A percentile compares a stretch with the other conserved stretches of the same genome.
These are phyloP conservation scores for Probosciger aterrimus DNA, from an alignment of 2,113 vertebrate genomes.

Conservation along the genomic window DNA sequence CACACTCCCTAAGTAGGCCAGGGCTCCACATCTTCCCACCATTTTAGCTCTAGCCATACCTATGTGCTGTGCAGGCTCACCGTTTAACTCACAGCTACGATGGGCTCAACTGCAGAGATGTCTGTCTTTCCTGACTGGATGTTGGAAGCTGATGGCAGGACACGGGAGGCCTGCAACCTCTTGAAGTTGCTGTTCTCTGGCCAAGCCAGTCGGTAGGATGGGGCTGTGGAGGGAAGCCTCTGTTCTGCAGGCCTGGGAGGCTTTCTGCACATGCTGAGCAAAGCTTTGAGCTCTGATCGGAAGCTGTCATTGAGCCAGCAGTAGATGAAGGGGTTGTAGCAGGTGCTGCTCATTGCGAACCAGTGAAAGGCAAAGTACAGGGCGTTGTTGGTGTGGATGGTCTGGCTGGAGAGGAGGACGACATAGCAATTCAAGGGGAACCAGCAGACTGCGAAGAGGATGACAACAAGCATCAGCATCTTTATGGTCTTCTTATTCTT, in stretches of 20 bases:
- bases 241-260: slow-evolving; percentile 3
- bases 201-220: slow-evolving; percentile 75
- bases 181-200: slow-evolving; percentile 14
- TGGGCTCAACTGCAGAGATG: slow-evolving; percentile 82
- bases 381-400: slow-evolving; percentile 84
- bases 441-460: slow-evolving; percentile 91
- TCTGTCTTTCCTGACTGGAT: slow-evolving; percentile 79
- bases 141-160: slow-evolving; percentile 70
- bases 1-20: not conserved
- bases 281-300: slow-evolving; percentile 82
- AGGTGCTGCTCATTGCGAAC: slow-evolving; percentile 95
- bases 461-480: slow-evolving; percentile 91
- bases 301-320: slow-evolving; percentile 94
- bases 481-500: slow-evolving; percentile 89
- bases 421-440: slow-evolving; percentile 95
- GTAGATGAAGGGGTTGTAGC: slow-evolving; percentile 97
- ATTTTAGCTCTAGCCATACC: not conserved
- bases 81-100: slow-evolving; percentile 74
- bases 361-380: slow-evolving; percentile 94
- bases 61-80: not conserved
- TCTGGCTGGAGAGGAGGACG: slow-evolving; percentile 88
- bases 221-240: slow-evolving; percentile 46
- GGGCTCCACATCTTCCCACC: not conserved
- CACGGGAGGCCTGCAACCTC: slow-evolving; percentile 63
- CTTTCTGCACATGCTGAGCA: slow-evolving; percentile 81